These are phyloP conservation scores for Hypsopygia costalis DNA, from an alignment of 2,888 invertebrate species.

Conservation along the genomic window DNA sequence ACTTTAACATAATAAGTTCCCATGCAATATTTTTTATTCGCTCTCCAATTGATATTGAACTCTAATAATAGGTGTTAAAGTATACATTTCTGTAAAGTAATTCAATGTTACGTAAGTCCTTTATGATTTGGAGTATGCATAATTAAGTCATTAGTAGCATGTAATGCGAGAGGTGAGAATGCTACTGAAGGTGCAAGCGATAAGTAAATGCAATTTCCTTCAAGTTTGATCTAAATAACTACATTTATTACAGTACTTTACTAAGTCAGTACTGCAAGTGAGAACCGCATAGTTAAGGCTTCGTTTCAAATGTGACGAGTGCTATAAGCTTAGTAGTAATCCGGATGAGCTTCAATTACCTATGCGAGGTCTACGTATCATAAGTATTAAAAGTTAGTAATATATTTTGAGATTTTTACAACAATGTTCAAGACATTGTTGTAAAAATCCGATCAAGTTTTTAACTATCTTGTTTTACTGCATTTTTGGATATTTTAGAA, in stretches of 20 bases:
- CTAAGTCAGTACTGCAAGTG: constrained; percentile 17
- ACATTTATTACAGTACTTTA: constrained; percentile 35
- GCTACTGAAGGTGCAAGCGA: constrained; percentile 58
- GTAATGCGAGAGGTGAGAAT: constrained; percentile 58
- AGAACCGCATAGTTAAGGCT: constrained; percentile 23
- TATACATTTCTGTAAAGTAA: constrained; percentile 1
- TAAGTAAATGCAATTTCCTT: constrained; percentile 63
- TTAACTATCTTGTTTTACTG: too few relatives aligned
- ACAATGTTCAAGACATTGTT: too few relatives aligned
- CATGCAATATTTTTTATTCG: constrained; percentile 29
- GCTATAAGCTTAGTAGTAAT: constrained; percentile 19
- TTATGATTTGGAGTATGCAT: constrained; percentile 32
- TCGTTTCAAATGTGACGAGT: constrained; percentile 26
- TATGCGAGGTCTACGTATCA: too few relatives aligned
- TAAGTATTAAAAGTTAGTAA: too few relatives aligned
- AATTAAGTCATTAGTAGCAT: constrained; percentile 66
- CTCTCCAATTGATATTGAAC: constrained; percentile 10
- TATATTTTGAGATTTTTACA: too few relatives aligned
- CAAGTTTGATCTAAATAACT: constrained; percentile 44
- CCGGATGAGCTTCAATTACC: background rate
- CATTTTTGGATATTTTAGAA: too few relatives aligned
- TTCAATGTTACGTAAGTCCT: constrained; percentile 13
- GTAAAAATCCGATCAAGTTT: too few relatives aligned
- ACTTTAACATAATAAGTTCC: constrained; percentile 45
- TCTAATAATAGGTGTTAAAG: constrained; percentile 6